Evolutionary conservation across 1,140 invertebrate species (phyloP).

Genomic region (Contarinia nasturtii): DNA sequence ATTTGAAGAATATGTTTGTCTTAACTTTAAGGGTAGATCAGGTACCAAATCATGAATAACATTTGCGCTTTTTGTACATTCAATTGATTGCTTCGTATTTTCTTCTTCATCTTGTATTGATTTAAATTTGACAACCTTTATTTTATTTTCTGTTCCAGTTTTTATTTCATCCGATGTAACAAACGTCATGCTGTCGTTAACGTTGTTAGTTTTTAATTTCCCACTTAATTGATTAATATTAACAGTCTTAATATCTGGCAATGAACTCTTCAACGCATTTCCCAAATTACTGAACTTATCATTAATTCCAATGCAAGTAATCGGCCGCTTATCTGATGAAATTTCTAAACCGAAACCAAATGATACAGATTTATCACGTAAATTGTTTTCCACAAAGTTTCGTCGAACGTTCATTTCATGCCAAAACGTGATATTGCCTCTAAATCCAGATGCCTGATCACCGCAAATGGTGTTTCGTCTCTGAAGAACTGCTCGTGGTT

Average conservation of each 20-base stretch:
- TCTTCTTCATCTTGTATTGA: slow-evolving; percentile 4
- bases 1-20: too few relatives aligned
- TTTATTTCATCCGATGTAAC: too few relatives aligned
- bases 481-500: slow-evolving; percentile 52
- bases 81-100: too few relatives aligned
- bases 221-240: neutral
- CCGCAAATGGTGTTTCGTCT: slow-evolving; percentile 76
- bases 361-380: slow-evolving; percentile 44
- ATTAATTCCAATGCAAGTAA: slow-evolving; percentile 37
- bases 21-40: too few relatives aligned
- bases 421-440: slow-evolving; percentile 14
- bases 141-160: too few relatives aligned
- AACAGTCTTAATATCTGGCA: neutral
- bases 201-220: too few relatives aligned
- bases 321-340: slow-evolving; percentile 31
- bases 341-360: slow-evolving; percentile 48
- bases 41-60: too few relatives aligned
- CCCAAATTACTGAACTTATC: slow-evolving; percentile 4
- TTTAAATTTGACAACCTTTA: slow-evolving; percentile 20
- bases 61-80: too few relatives aligned
- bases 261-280: slow-evolving; percentile 4
- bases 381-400: slow-evolving; percentile 22
- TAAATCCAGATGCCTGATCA: slow-evolving; percentile 12
- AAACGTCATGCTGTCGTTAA: too few relatives aligned
- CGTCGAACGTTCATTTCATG: slow-evolving; percentile 8